Evolutionary conservation across 1,140 invertebrate genomes (phyloP).

Genomic region (Drosophila carrolli): DNA sequence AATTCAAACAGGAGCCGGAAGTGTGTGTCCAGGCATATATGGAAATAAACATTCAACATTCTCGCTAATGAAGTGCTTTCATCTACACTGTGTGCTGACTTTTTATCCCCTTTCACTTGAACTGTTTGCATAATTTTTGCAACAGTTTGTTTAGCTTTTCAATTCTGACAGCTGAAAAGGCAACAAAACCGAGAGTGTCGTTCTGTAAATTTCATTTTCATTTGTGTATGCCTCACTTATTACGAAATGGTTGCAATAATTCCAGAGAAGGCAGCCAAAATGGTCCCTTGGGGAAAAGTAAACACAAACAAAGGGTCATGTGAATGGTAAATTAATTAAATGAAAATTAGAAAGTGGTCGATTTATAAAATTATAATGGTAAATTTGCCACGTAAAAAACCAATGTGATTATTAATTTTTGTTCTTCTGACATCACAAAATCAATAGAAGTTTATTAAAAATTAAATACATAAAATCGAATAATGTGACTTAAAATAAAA

Average conservation of each 20-base stretch:
- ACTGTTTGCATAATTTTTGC: constrained; percentile 51
- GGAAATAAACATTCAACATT: constrained; percentile 41
- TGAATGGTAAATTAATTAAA: constrained; percentile 37
- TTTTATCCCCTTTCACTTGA: constrained; percentile 44
- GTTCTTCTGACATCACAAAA: neutral
- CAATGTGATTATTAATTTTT: neutral
- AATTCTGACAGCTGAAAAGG: constrained; percentile 40
- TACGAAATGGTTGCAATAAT: constrained; percentile 55
- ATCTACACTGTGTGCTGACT: constrained; percentile 39
- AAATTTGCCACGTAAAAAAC: neutral
- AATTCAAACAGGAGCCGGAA: constrained; percentile 9
- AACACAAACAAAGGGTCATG: constrained; percentile 14
- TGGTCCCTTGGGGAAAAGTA: constrained; percentile 8
- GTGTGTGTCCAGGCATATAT: constrained; percentile 22
- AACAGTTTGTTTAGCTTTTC: constrained; percentile 68
- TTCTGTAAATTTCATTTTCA: constrained; percentile 55
- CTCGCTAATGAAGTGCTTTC: constrained; percentile 68
- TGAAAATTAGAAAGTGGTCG: constrained; percentile 15
- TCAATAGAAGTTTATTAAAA: neutral
- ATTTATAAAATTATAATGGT: constrained; percentile 13
- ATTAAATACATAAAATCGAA: neutral
- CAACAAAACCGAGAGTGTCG: constrained; percentile 24
- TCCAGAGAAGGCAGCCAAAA: constrained; percentile 21
- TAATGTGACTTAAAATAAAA: neutral
- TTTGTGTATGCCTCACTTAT: constrained; percentile 60